Conservation (phyloP, 2,888 invertebrate species). For the Cremastinae sp. region DNA sequence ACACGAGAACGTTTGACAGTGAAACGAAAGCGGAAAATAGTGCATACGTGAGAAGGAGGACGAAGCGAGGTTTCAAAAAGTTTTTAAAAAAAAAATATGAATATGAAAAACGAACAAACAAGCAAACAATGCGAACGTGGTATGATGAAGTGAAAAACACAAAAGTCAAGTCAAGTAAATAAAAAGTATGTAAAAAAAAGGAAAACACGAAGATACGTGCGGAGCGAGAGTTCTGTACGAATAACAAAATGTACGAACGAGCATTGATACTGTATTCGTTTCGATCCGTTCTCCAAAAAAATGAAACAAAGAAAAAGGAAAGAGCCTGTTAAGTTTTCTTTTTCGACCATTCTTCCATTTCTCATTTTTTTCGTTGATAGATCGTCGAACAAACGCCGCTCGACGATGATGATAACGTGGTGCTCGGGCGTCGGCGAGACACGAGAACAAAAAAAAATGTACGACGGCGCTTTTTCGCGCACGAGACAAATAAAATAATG, state of each 20-base stretch:
- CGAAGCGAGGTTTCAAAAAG: conserved; percentile 68
- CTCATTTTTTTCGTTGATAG: conserved; percentile 62
- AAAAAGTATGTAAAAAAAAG: conserved; percentile 65
- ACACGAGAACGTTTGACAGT: conserved; percentile 66
- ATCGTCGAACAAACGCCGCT: conserved; percentile 49
- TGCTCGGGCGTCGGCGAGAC: conserved; percentile 2
- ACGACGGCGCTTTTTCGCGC: conserved; percentile 39
- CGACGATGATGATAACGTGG: conserved; percentile 22
- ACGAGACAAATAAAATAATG: conserved; percentile 2
- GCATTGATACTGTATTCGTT: conserved; percentile 77
- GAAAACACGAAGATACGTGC: conserved; percentile 65
- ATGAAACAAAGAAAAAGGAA: conserved; percentile 26
- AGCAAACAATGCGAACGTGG: conserved; percentile 65
- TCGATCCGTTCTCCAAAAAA: conserved; percentile 60
- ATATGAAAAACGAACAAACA: conserved; percentile 65
- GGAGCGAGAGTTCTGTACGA: conserved; percentile 62
- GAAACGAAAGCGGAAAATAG: conserved; percentile 57
- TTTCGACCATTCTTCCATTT: conserved; percentile 66
- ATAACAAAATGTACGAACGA: conserved; percentile 75
- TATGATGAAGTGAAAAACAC: conserved; percentile 60
- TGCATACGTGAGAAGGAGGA: conserved; percentile 58
- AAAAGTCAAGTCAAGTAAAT: conserved; percentile 59
- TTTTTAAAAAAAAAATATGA: conserved; percentile 73
- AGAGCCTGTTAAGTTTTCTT: conserved; percentile 65
- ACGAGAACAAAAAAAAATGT: conserved; percentile 23